Percentiles rank a stretch among this genome's conserved stretches.
These are phyloP conservation scores for Chironomus tepperi DNA, from an alignment of 1,140 invertebrate species.

Conservation along the genomic window DNA sequence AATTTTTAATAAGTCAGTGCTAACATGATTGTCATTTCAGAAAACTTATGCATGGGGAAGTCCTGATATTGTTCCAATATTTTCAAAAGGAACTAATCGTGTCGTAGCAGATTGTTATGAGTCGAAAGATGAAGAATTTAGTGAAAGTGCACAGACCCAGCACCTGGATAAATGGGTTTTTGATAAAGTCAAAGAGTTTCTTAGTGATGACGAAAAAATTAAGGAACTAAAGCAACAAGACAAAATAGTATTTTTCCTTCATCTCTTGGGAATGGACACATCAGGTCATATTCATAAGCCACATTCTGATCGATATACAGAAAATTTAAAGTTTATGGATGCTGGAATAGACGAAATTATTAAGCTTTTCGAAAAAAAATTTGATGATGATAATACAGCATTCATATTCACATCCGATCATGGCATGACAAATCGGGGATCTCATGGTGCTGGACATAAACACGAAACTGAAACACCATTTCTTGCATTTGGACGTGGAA, in stretches of 20 bases:
- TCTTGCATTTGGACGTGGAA: conserved; percentile 87
- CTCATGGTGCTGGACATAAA: conserved; percentile 83
- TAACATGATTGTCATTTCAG: conserved; percentile 18
- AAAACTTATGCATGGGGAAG: conserved; percentile 75
- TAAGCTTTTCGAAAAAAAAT: conserved; percentile 60
- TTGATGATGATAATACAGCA: conserved; percentile 67
- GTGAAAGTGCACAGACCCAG: conserved; percentile 48
- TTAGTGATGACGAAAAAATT: conserved; percentile 47
- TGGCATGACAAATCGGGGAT: conserved; percentile 94
- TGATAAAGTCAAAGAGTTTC: conserved; percentile 61
- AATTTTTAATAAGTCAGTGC: no score
- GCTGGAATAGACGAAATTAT: conserved; percentile 62
- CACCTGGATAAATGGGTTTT: conserved; percentile 89
- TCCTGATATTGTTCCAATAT: conserved; percentile 90
- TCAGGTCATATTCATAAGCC: conserved; percentile 91
- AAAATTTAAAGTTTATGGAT: conserved; percentile 76
- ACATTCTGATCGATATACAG: conserved; percentile 73
- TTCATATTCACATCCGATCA: conserved; percentile 95
- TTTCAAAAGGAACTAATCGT: conserved; percentile 55
- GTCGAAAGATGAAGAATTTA: conserved; percentile 70
- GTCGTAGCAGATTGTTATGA: conserved; percentile 45
- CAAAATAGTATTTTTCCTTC: conserved; percentile 80
- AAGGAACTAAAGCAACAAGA: conserved; percentile 42
- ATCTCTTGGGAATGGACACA: conserved; percentile 90
- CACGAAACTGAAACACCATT: conserved; percentile 93